A percentile compares a stretch with the other conserved stretches of the same genome.
Conservation (phyloP, 2,113 vertebrate species). For the Procavia capensis region DNA sequence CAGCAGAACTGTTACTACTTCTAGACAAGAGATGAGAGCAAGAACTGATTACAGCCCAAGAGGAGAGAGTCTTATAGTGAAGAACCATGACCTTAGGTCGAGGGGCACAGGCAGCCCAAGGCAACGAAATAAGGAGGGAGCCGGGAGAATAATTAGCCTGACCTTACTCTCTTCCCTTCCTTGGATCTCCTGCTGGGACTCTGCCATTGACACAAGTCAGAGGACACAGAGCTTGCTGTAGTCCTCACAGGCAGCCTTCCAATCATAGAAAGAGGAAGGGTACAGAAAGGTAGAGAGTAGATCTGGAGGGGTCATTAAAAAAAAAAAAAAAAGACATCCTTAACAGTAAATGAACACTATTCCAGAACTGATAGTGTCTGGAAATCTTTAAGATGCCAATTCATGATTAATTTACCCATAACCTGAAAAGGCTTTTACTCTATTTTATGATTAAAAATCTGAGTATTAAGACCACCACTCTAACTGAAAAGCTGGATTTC, state of each 20-base stretch:
- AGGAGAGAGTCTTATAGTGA: conserved; percentile 60
- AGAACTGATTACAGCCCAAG: conserved; percentile 64
- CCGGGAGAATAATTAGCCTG: conserved; percentile 64
- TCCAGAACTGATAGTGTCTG: neutral
- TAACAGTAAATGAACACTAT: conserved; percentile 6
- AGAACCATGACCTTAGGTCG: conserved; percentile 70
- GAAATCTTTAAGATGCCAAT: conserved; percentile 41
- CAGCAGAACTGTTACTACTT: conserved; percentile 36
- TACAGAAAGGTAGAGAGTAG: neutral
- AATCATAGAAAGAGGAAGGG: neutral
- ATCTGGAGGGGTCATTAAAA: neutral
- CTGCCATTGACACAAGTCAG: conserved; percentile 30
- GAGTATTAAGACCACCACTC: neutral
- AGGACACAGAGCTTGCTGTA: neutral
- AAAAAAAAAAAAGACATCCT: conserved; percentile 2
- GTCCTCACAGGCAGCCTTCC: conserved; percentile 4
- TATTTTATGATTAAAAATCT: neutral
- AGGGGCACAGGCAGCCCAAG: conserved; percentile 70
- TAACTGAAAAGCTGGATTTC: conserved; percentile 54
- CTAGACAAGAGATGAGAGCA: conserved; percentile 37
- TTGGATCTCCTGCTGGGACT: conserved; percentile 51
- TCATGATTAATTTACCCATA: conserved; percentile 7
- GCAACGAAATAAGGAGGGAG: conserved; percentile 50
- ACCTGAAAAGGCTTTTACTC: conserved; percentile 10
- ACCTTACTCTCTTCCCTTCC: neutral